Conservation (phyloP, 2,888 invertebrate species). For the Fissipunctia ypsillon region DNA sequence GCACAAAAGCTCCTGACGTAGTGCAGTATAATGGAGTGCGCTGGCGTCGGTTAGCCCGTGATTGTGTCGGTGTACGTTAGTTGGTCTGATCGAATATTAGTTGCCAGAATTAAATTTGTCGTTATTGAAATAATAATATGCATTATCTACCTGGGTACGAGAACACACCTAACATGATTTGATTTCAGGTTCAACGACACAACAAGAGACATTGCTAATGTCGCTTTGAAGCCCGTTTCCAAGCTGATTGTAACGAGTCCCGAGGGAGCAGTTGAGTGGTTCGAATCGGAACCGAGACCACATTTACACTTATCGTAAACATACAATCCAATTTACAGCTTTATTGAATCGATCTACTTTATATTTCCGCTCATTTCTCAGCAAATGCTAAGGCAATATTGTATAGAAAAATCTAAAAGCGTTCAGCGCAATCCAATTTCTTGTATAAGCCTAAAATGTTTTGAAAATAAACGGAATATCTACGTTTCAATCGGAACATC, state of each 20-base stretch:
- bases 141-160: not conserved
- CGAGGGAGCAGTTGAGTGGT: slow-evolving; percentile 28
- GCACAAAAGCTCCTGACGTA: slow-evolving; percentile 45
- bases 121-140: not conserved
- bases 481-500: slow-evolving; percentile 73
- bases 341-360: slow-evolving; percentile 42
- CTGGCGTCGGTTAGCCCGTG: slow-evolving; percentile 13
- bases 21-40: slow-evolving; percentile 31
- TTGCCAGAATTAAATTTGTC: not conserved
- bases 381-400: slow-evolving; percentile 56
- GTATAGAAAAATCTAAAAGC: slow-evolving; percentile 67
- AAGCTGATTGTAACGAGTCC: slow-evolving; percentile 20
- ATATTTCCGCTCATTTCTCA: slow-evolving; percentile 46
- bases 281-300: slow-evolving; percentile 31
- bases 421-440: slow-evolving; percentile 69
- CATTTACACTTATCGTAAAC: slow-evolving; percentile 43
- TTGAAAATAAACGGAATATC: slow-evolving; percentile 74
- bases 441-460: slow-evolving; percentile 70
- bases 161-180: not conserved
- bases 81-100: slow-evolving; percentile 30
- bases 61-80: slow-evolving; percentile 29
- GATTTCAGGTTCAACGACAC: slow-evolving; percentile 20
- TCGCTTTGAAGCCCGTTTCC: not conserved
- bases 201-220: slow-evolving; percentile 19
- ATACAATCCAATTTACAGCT: slow-evolving; percentile 44